A percentile compares a stretch with the other conserved stretches of the same genome.
phyloP scores from a whole-genome alignment of 2,113 vertebrate genomes.

The Castor canadensis region DNA sequence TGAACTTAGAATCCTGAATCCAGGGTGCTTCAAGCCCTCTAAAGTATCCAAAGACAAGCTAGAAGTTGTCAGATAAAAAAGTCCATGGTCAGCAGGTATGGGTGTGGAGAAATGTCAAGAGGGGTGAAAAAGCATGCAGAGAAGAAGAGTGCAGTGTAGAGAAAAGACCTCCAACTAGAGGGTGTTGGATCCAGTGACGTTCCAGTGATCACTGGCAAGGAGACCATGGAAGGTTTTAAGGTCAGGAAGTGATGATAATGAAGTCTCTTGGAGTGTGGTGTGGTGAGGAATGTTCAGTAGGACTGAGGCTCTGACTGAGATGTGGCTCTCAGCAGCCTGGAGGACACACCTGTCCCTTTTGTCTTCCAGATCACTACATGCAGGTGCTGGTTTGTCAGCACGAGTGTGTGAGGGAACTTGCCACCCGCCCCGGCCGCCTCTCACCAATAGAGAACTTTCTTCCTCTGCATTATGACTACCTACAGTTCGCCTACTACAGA shows the following conservation, averaged over 20 bases:
- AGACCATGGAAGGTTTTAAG: not conserved
- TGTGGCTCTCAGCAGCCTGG: fast-evolving
- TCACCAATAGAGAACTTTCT: constrained; percentile 97
- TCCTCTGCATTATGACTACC: constrained; percentile 95
- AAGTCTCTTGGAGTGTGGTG: not conserved
- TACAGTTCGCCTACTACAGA: constrained; percentile 97
- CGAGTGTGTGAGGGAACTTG: constrained; percentile 94
- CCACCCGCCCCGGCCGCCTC: constrained; percentile 93
- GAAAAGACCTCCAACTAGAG: not conserved
- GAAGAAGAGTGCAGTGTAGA: not conserved
- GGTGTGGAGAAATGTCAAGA: not conserved
- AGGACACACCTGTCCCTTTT: not conserved
- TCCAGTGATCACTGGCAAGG: not conserved
- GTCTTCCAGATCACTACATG: constrained; percentile 92
- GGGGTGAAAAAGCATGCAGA: not conserved
- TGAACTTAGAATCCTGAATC: not conserved
- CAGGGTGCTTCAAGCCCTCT: not conserved
- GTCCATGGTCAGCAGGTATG: not conserved
- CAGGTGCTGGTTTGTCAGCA: constrained; percentile 95
- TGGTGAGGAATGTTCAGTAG: fast-evolving
- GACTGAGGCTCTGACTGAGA: not conserved
- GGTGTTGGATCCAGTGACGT: too few relatives aligned
- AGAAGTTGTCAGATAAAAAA: not conserved
- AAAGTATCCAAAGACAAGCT: not conserved
- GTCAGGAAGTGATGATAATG: not conserved